Conservation (phyloP, 2,888 invertebrate species). For the Rhimphoctona megacephalus region DNA sequence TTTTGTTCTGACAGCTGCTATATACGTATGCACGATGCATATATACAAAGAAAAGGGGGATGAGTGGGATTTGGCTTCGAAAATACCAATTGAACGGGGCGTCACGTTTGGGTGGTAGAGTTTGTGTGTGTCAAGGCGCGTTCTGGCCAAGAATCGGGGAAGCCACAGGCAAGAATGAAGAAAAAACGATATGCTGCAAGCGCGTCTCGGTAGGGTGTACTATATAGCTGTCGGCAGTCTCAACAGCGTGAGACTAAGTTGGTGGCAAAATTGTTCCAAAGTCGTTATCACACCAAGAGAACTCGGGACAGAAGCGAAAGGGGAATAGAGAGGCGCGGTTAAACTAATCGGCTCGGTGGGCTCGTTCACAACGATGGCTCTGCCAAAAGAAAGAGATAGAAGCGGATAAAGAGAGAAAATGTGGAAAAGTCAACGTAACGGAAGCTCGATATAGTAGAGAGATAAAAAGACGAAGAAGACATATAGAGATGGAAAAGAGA, state of each 20-base stretch:
- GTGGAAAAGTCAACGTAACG: constrained; percentile 61
- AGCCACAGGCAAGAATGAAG: constrained; percentile 26
- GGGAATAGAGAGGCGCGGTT: constrained; percentile 39
- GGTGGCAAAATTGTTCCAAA: constrained; percentile 65
- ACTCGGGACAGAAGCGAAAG: constrained; percentile 48
- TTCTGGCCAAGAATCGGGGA: constrained; percentile 54
- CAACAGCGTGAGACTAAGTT: constrained; percentile 54
- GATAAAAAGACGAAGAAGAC: constrained; percentile 28
- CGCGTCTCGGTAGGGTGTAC: constrained; percentile 21
- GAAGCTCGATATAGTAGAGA: constrained; percentile 32
- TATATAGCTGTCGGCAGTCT: constrained; percentile 44
- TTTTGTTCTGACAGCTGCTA: constrained; percentile 39
- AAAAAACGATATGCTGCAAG: constrained; percentile 46
- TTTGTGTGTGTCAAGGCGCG: constrained; percentile 49
- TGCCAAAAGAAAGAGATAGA: constrained; percentile 23
- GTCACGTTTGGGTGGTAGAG: constrained; percentile 23
- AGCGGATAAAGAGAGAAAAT: constrained; percentile 22
- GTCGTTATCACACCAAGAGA: constrained; percentile 66
- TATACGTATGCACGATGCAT: constrained; percentile 11
- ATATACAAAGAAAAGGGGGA: constrained; percentile 16
- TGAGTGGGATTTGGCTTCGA: constrained; percentile 9
- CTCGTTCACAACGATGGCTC: constrained; percentile 68
- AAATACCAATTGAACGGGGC: constrained; percentile 47
- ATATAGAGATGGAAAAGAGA: constrained; percentile 30
- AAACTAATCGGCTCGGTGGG: constrained; percentile 69